Conservation (phyloP, 2,888 invertebrate genomes). For the Ramazzottius varieornatus region DNA sequence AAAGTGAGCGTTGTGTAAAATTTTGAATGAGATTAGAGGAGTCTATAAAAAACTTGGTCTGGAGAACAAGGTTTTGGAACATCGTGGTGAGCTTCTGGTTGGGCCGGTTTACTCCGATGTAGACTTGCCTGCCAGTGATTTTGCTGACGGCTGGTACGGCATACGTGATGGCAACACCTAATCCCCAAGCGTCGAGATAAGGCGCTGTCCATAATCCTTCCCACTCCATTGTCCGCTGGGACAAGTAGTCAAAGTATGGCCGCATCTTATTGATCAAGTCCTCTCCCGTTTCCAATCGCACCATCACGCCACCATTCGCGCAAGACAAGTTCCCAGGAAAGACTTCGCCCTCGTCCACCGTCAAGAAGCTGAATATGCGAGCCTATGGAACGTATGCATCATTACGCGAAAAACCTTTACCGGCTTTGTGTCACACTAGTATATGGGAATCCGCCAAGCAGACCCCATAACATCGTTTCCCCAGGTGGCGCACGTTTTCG, state of each 20-base stretch:
- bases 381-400: conserved; percentile 14
- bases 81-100: too few species aligned
- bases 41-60: too few species aligned
- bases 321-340: conserved; percentile 23
- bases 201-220: conserved; percentile 24
- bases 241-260: conserved; percentile 23
- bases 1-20: too few species aligned
- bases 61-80: too few species aligned
- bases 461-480: too few species aligned
- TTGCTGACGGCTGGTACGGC: conserved; percentile 22
- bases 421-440: too few species aligned
- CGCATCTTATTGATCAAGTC: conserved; percentile 24
- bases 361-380: conserved; percentile 23
- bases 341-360: conserved; percentile 22
- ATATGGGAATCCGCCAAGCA: too few species aligned
- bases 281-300: conserved; percentile 20
- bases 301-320: conserved; percentile 17
- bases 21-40: too few species aligned
- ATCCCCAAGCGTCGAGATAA: conserved; percentile 23
- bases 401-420: too few species aligned
- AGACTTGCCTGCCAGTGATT: conserved; percentile 16
- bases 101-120: too few species aligned
- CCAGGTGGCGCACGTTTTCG: too few species aligned
- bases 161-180: conserved; percentile 25
- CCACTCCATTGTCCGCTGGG: conserved; percentile 18